Percentiles rank a stretch among this genome's conserved stretches.
phyloP scores from a whole-genome alignment of 2,113 vertebrate species.

The Phoenicopterus ruber region DNA sequence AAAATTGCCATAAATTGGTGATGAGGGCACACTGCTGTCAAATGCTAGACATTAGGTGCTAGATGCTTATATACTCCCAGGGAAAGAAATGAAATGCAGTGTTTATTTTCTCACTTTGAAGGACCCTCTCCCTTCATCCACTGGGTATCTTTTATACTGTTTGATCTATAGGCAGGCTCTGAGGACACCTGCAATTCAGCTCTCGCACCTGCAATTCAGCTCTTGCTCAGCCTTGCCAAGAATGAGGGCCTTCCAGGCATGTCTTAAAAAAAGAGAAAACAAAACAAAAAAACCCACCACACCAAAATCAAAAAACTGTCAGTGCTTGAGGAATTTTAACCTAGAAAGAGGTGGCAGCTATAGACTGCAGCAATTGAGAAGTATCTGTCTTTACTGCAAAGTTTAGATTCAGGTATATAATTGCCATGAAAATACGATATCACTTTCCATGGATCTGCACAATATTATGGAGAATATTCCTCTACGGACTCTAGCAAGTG shows the following conservation, averaged over 20 bases:
- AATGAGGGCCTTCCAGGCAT: neutral
- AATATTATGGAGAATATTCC: neutral
- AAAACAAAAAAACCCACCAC: accelerated
- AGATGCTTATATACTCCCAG: neutral
- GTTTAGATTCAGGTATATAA: neutral
- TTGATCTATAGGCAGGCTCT: neutral
- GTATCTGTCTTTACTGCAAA: neutral
- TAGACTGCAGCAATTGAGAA: neutral
- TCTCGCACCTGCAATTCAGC: neutral
- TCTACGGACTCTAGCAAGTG: neutral
- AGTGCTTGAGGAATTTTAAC: neutral
- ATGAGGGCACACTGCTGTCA: neutral
- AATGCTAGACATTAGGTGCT: neutral
- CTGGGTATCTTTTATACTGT: neutral
- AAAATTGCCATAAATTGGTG: neutral
- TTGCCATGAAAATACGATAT: neutral
- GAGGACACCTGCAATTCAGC: neutral
- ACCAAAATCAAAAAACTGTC: neutral
- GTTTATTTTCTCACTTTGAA: neutral
- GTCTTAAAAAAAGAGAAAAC: neutral
- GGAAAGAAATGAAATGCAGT: neutral
- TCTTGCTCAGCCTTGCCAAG: neutral
- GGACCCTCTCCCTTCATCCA: neutral
- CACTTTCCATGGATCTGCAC: neutral
- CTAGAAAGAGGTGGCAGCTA: neutral